Conservation (phyloP, 2,113 vertebrate species). For the Gnathochromis pfefferi region DNA sequence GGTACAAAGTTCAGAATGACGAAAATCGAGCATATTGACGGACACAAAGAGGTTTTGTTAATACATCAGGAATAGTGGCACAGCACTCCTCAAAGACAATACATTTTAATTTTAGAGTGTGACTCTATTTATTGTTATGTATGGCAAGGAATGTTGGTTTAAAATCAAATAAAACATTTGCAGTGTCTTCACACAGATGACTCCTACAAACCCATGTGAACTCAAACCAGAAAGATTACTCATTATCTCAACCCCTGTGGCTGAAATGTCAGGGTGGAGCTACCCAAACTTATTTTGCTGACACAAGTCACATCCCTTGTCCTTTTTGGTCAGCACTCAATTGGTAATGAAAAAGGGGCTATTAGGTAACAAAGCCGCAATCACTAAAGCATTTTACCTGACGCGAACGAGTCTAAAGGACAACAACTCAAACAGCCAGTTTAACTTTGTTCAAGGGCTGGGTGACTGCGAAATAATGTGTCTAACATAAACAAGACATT, state of each 20-base stretch:
- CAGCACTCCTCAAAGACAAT: background rate
- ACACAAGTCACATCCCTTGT: background rate
- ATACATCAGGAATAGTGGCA: background rate
- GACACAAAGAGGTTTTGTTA: background rate
- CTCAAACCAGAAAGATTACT: background rate
- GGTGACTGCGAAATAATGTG: background rate
- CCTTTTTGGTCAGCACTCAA: background rate
- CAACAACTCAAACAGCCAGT: background rate
- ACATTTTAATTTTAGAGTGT: background rate
- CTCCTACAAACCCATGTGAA: background rate
- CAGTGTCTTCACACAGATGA: background rate
- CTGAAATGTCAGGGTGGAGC: background rate
- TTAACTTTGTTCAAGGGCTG: background rate
- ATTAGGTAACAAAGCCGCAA: background rate
- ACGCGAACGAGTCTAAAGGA: background rate
- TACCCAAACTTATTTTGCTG: background rate
- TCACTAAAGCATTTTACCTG: background rate
- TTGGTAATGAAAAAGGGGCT: background rate
- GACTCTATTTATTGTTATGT: background rate
- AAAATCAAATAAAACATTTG: background rate
- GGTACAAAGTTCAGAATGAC: slow-evolving; percentile 41
- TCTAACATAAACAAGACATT: background rate
- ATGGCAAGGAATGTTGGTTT: background rate
- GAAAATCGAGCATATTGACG: slow-evolving; percentile 14
- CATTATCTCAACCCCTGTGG: background rate